Evolutionary conservation across 2,113 vertebrate genomes (phyloP).

Genomic region (Sardina pilchardus): DNA sequence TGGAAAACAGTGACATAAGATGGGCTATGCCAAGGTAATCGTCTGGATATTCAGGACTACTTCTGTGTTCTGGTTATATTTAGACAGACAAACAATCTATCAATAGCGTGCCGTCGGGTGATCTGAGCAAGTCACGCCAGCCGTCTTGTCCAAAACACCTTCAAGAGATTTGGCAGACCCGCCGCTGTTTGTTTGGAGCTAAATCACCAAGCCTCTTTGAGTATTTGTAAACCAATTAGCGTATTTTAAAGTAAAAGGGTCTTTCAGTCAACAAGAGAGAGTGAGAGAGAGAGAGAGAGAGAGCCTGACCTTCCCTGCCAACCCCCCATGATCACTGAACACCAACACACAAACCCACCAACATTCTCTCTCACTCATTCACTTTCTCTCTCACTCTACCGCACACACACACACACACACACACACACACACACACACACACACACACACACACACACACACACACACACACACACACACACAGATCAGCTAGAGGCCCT

Average conservation of each 20-base stretch:
- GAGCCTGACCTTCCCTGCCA: background rate
- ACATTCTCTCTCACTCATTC: background rate
- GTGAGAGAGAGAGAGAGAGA: background rate
- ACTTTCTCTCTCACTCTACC: background rate
- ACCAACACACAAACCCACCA: background rate
- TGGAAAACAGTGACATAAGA: too few relatives aligned
- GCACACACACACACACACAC: background rate
- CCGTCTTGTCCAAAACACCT: background rate
- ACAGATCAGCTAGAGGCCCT: background rate
- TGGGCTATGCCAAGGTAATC: background rate
- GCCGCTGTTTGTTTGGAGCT: background rate
- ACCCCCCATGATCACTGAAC: background rate
- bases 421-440: slow-evolving; percentile 2
- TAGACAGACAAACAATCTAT: background rate
- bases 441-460: background rate
- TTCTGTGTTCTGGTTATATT: background rate
- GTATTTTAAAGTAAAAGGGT: background rate
- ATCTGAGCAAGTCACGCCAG: background rate
- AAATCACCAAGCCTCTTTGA: background rate
- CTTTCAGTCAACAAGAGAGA: background rate
- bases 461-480: background rate
- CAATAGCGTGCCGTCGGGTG: background rate
- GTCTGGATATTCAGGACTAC: background rate
- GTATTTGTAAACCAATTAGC: background rate
- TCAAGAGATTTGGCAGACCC: too few relatives aligned